Base-by-base conservation (phyloP, 35 echinoderm and acorn worm species). In the Patiria miniata region DNA sequence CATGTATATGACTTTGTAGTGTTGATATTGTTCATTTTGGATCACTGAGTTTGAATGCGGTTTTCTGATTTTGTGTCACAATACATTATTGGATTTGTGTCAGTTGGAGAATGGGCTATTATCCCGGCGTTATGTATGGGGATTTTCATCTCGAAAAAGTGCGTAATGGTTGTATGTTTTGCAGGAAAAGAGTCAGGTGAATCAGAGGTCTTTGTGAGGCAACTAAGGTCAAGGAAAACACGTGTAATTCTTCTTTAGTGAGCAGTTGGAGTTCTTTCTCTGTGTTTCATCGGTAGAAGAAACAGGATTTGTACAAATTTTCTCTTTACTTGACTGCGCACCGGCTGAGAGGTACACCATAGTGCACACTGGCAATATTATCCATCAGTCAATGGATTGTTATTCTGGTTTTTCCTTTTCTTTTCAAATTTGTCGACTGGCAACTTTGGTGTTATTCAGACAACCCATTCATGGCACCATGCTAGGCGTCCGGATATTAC, bases 241-340 rank as follows among this genome's bases (percentile, higher is more conserved):
- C 34, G 29, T 30, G 65, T 73, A 22, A 28, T 10, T 73, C 34
- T 34, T 73, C 34, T 73, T 30, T 36, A 30, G 26, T 30, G 26
- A 34, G 0, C 65, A 14, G 65, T 34, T 73, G 65, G 65, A 30
- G 26, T 30, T 26, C 65, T 73, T 73, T 73, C 65, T 73, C 65
- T 73, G 65, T 73, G 65, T 9, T 73, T 73, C 65, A 73, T 30
- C 29, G 65, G 65, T 34, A 73, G 22, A 73, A 73, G 7, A 14
- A 73, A 73, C 65, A 22, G 65, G 65, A 73, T 73, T 73, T 73
- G 65, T 73, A 26, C 65, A 73, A 73, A 73, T 73, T 73, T 73
- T 1, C 9, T 2, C 65, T 30, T 15, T 12, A n/a, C n/a, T 12
- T 47, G 4, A 47, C 42, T 47, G 42, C 4, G 42, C 42, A 47